Base-by-base conservation (phyloP, 2,113 vertebrate species). In the Piliocolobus tephrosceles region DNA sequence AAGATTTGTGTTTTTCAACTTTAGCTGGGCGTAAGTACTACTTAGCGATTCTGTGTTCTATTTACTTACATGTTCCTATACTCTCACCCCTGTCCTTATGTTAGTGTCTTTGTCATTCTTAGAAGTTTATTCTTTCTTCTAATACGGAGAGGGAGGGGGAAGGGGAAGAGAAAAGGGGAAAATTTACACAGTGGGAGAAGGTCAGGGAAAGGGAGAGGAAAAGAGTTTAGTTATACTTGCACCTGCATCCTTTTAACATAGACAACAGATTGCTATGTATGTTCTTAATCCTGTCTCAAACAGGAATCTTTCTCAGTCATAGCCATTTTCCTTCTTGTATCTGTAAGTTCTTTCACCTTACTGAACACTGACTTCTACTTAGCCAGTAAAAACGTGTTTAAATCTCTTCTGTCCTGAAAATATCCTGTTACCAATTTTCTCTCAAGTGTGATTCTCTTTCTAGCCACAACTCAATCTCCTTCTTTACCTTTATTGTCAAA, bases 401-500 rank as follows among this genome's bases (percentile, higher is more conserved):
- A 73, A n/a, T 88, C 25, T 88, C 38, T 88, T 85, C 12, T 38
- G 43, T 73, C n/a, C 27, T 89, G 55, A 92, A 94, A 50, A n/a
- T 52, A 57, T 11, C 35, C 52, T 79, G 17, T 95, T 80, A 23
- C 17, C 70, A 78, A 1, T 78, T 91, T 91, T 90, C 32, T 75
- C 9, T 85, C 30, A 75, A 40, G 30, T 68, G 5, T 91, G 22
- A 61, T 64, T 64, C 68, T 90, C 27, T 66, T 94, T 83, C 32
- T 73, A 57, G 30, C 14, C 64, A n/a, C 47, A 50, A 52, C 70
- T 96, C 55, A 47, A 6, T 79, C 35, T 92, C 40, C 58, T 94
- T 95, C 47, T 35, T 96, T 87, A 76, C 92, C 40, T 35, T 96
- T 87, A 70, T 45, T 58, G 40, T 88, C 45, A 57, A 58, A 40